phyloP scores from a whole-genome alignment of 1,140 invertebrate genomes.

The Macrobrachium rosenbergii region DNA sequence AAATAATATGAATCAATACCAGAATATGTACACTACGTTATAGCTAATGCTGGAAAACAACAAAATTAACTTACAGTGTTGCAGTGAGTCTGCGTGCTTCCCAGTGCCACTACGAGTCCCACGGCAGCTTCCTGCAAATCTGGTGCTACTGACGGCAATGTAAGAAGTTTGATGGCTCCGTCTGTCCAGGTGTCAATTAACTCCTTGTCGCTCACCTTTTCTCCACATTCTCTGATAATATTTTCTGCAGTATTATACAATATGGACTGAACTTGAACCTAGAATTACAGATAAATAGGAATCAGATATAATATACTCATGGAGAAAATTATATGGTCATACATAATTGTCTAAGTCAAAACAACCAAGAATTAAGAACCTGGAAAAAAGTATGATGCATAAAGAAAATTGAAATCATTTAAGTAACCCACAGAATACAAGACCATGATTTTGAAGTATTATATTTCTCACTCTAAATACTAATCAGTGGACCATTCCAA shows the following conservation, averaged over 20 bases:
- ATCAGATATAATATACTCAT: background rate
- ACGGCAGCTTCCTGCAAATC: constrained; percentile 58
- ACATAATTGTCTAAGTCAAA: too few species aligned
- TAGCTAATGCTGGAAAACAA: background rate
- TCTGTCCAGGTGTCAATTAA: constrained; percentile 51
- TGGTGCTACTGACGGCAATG: constrained; percentile 40
- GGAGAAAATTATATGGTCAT: background rate
- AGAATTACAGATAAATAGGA: background rate
- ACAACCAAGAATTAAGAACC: too few species aligned
- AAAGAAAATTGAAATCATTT: too few species aligned
- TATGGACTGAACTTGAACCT: constrained; percentile 59
- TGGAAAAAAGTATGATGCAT: too few species aligned
- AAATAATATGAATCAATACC: background rate
- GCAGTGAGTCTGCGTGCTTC: constrained; percentile 35
- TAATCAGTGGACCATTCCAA: too few species aligned
- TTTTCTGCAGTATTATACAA: constrained; percentile 58
- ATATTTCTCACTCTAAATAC: too few species aligned
- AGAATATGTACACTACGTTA: background rate
- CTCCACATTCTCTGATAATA: constrained; percentile 53
- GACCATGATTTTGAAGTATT: too few species aligned
- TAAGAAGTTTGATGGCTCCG: constrained; percentile 41
- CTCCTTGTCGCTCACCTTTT: constrained; percentile 46
- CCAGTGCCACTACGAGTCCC: constrained; percentile 52
- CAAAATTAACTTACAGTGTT: constrained; percentile 43
- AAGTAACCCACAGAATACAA: too few species aligned